phyloP scores from a whole-genome alignment of 1,140 invertebrate species.

The Ips nitidus region DNA sequence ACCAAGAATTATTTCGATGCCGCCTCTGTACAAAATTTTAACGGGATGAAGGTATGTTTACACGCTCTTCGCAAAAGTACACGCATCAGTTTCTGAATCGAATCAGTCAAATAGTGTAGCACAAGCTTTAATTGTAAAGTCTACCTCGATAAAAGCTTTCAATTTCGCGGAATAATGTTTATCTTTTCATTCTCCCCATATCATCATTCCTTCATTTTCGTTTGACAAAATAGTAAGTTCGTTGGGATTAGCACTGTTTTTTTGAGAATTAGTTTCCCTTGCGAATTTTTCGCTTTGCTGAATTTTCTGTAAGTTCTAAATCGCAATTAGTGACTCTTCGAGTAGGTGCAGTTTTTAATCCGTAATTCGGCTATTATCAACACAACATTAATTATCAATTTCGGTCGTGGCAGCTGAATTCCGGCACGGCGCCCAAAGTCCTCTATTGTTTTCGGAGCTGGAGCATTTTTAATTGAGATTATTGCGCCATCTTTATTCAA shows the following conservation, averaged over 20 bases:
- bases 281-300: too few species aligned
- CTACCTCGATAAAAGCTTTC: slow-evolving; percentile 36
- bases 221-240: too few species aligned
- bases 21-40: slow-evolving; percentile 16
- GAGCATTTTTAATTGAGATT: slow-evolving; percentile 54
- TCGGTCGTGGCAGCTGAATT: slow-evolving; percentile 43
- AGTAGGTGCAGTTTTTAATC: slow-evolving; percentile 52
- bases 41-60: slow-evolving; percentile 26
- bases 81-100: slow-evolving; percentile 35
- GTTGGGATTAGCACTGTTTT: too few species aligned
- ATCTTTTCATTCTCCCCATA: slow-evolving; percentile 29
- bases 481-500: slow-evolving; percentile 53
- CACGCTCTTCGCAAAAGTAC: slow-evolving; percentile 22
- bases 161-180: slow-evolving; percentile 37
- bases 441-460: slow-evolving; percentile 47
- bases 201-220: background rate
- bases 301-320: too few species aligned
- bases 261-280: too few species aligned
- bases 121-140: slow-evolving; percentile 30
- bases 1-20: background rate
- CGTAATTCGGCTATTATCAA: slow-evolving; percentile 52
- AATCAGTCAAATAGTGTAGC: slow-evolving; percentile 23
- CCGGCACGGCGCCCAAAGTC: slow-evolving; percentile 41
- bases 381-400: slow-evolving; percentile 55
- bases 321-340: slow-evolving; percentile 46